These are phyloP conservation scores for Ara ararauna DNA, from an alignment of 2,797 vertebrate genomes.

Conservation along the genomic window DNA sequence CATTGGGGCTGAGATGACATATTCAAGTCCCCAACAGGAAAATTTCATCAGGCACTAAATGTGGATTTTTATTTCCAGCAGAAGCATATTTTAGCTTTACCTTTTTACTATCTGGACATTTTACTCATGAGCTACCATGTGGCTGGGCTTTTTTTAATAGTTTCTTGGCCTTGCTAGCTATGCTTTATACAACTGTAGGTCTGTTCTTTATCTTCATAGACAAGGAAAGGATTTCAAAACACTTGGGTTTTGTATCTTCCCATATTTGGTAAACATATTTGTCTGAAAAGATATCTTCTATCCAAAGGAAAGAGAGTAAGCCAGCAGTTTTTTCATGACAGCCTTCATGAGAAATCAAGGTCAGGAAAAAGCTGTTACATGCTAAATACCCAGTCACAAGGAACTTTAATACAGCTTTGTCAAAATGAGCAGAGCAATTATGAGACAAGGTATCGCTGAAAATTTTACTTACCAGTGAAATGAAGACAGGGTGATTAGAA, in stretches of 20 bases:
- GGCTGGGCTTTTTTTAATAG: background rate
- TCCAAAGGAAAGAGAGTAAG: background rate
- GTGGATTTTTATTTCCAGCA: background rate
- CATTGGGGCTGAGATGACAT: background rate
- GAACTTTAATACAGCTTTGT: background rate
- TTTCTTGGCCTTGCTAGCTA: background rate
- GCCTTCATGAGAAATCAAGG: background rate
- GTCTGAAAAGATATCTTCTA: background rate
- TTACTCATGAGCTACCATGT: background rate
- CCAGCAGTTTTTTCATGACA: background rate
- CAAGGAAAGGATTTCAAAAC: background rate
- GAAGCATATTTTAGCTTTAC: background rate
- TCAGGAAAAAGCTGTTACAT: background rate
- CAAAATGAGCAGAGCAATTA: background rate
- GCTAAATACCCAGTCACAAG: background rate
- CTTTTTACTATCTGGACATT: background rate
- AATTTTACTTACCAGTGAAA: background rate
- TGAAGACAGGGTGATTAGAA: background rate
- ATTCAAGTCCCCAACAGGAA: background rate
- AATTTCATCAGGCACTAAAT: background rate
- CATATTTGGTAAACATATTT: background rate
- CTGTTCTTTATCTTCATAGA: background rate
- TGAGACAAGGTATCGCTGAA: background rate
- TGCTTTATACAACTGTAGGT: background rate
- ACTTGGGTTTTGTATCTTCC: background rate